Base-by-base conservation (phyloP, 2,797 vertebrate genomes). In the Melanotaenia parkinsoni region DNA sequence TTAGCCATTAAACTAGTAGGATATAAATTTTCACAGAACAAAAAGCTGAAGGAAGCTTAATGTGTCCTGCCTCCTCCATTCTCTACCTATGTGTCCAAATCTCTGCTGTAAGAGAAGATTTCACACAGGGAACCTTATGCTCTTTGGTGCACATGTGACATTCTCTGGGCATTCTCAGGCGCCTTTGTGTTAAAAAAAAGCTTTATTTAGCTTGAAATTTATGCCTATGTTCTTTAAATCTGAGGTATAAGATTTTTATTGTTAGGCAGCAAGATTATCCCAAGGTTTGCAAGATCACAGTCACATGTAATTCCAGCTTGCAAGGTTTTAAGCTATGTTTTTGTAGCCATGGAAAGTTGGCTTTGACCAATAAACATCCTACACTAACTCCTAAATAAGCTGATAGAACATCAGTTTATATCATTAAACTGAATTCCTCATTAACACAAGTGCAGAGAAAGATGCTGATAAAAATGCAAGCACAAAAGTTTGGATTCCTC, bases 1-100 rank as follows among this genome's bases (percentile, higher is more conserved):
- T 81, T 86, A 86, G 76, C 87, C 79, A 83, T 18, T 5, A 32
- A 71, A 58, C 12, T 73, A 86, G 78, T 76, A 70, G 56, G 53
- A 70, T 81, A 28, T 66, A 67, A 77, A 61, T 84, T 84, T 82
- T 84, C 56, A 50, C 70, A 74, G 70, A 64, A 77, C 32, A 71
- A 80, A 79, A 22, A 22, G 10, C 9, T 22, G 50, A 53, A 53
- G 20, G 22, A 24, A 51, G 22, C 33, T 35, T 35, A 54, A 38
- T 30, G 20, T 18, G 8, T 47, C 43, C 43, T 59, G 30, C 30
- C 66, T 68, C 43, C 28, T 47, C 30, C 20, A 30, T 24, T 47
- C 53, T 67, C 30, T 26, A 20, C 22, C 3, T n/a, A 13, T 26
- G 28, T 38, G n/a, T 59, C n/a, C 16, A 20, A 45, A 45, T 45